Base-by-base conservation (phyloP, 2,113 vertebrate species). In the Collichthys lucidus region DNA sequence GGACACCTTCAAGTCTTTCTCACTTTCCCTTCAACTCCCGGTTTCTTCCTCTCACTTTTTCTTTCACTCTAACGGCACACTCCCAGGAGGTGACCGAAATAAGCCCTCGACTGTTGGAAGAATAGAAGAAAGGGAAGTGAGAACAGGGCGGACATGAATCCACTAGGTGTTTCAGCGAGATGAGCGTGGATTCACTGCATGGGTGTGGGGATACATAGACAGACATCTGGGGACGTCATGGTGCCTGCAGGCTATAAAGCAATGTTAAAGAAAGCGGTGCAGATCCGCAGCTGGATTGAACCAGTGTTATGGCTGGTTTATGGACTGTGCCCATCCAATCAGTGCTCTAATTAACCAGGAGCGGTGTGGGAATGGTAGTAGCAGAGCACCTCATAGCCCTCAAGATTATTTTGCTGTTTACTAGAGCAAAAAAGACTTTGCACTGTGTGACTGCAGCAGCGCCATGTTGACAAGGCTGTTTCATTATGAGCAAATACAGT, bases 341-440 rank as follows among this genome's bases (percentile, higher is more conserved):
- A 92, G 64, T 59, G 85, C 87, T 89, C 91, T 92, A 93, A 94
- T 93, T 93, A 93, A 79, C 74, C 86, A 88, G 53, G 65, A 84
- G 76, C 81, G 47, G 75, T 64, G 24, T 83, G 80, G 75, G 71
- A 82, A 80, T 78, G 53, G 84, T 50, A 62, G 75, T 60, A 75
- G 69, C 53, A 29, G 55, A 60, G 63, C 63, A 62, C 74, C 63
- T 84, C 65, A 80, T 60, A 77, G 64, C 68, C 79, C 73, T 72
- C 55, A 49, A 85, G 69, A 90, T 87, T 79, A 78, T 74, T 68
- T 60, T 73, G 81, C 72, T 91, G 85, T 92, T 92, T 91, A 87
- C 86, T 69, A 47, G 78, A 92, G 87, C 79, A 76, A 69, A 62
- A 62, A 83, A 81, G 81, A 87, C 76, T 84, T 42, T 84, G 79